Evolutionary conservation across 2,797 vertebrate genomes (phyloP).

Genomic region (Lycodopsis pacificus): DNA sequence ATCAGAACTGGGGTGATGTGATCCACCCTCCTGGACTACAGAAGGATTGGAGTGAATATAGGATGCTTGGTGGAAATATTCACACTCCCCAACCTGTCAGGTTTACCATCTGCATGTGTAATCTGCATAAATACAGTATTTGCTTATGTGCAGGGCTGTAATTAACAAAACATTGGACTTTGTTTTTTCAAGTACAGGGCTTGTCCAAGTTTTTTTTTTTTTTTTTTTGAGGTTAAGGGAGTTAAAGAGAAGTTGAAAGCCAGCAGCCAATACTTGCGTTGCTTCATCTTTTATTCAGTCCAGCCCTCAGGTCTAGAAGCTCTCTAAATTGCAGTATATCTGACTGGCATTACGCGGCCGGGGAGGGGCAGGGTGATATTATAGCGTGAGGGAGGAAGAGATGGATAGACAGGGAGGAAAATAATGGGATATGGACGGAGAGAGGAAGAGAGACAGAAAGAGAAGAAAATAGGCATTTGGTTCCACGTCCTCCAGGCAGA

Average conservation of each 20-base stretch:
- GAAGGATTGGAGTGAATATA: constrained; percentile 8
- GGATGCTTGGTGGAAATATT: not conserved
- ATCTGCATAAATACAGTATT: not conserved
- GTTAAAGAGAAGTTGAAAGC: constrained; percentile 57
- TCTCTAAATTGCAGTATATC: constrained; percentile 48
- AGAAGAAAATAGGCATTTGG: not conserved
- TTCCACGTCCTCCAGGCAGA: constrained; percentile 41
- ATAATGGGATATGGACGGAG: constrained; percentile 4
- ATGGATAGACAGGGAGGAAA: constrained; percentile 15
- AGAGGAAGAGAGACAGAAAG: not conserved
- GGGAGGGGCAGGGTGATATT: constrained; percentile 25
- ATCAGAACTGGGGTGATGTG: too few species aligned
- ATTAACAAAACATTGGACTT: not conserved
- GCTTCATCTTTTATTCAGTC: constrained; percentile 70
- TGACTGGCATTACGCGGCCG: constrained; percentile 35
- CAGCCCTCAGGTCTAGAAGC: constrained; percentile 39
- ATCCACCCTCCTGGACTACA: too few species aligned
- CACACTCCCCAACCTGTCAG: not conserved
- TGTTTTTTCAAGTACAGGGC: not conserved
- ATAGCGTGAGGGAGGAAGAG: constrained; percentile 30
- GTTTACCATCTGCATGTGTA: not conserved
- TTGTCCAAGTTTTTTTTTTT: not conserved
- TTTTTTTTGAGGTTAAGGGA: constrained; percentile 13
- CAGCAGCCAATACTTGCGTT: constrained; percentile 40
- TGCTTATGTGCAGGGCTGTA: not conserved